phyloP scores from a whole-genome alignment of 2,888 invertebrate genomes.

The Hololepta plana region DNA sequence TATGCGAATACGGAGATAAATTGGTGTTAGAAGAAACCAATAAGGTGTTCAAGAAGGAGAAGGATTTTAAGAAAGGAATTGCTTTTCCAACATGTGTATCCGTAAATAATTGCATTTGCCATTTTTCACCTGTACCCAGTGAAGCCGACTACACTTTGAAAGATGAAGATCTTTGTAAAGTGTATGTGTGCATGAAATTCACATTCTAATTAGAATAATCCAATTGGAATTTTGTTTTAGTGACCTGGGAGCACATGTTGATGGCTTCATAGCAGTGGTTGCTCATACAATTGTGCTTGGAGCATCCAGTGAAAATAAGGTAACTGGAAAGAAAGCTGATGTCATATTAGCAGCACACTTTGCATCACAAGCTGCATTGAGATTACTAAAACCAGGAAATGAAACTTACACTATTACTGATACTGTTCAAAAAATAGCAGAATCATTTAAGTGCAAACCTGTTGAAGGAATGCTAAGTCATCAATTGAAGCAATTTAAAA shows the following conservation, averaged over 20 bases:
- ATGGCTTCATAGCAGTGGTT: conserved; percentile 96
- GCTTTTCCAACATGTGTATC: conserved; percentile 98
- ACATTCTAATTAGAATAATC: too few species aligned
- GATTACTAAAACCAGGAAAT: conserved; percentile 79
- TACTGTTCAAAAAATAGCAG: conserved; percentile 81
- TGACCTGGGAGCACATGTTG: conserved; percentile 95
- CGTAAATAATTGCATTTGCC: conserved; percentile 97
- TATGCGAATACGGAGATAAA: conserved; percentile 86
- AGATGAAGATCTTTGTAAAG: conserved; percentile 90
- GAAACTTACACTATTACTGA: conserved; percentile 86
- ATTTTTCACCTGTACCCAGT: conserved; percentile 90
- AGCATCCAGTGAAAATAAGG: conserved; percentile 49
- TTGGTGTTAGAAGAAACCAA: conserved; percentile 77
- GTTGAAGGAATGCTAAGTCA: conserved; percentile 86
- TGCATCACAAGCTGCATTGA: conserved; percentile 88
- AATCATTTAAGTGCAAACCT: conserved; percentile 90
- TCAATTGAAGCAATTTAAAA: conserved; percentile 88
- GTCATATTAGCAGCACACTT: conserved; percentile 87
- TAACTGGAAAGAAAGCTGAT: conserved; percentile 81
- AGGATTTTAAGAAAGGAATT: conserved; percentile 93
- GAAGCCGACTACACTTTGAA: conserved; percentile 76
- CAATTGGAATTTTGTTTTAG: conserved; percentile 29
- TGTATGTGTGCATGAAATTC: conserved; percentile 53
- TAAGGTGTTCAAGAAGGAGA: conserved; percentile 96
- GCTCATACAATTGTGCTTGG: conserved; percentile 92